Percentiles rank a stretch among this genome's conserved stretches.
Conservation (phyloP, 2,797 vertebrate genomes). For the Artibeus jamaicensis region DNA sequence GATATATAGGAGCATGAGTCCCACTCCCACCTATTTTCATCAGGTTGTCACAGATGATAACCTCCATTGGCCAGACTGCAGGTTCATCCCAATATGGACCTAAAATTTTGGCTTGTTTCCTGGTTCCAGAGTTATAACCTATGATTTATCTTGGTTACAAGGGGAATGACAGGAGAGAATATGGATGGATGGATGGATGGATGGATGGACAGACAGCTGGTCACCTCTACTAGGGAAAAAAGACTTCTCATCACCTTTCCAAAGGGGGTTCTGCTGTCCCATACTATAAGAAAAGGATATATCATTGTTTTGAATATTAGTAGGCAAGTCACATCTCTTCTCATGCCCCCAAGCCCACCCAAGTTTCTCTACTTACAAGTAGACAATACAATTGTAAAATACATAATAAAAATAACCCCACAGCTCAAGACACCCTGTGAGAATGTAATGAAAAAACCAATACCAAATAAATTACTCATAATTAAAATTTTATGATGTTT, state of each 20-base stretch:
- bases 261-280: not conserved
- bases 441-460: slow-evolving; percentile 37
- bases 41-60: not conserved
- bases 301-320: not conserved
- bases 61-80: not conserved
- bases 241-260: not conserved
- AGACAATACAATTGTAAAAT: not conserved
- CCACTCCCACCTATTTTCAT: not conserved
- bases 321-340: not conserved
- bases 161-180: not conserved
- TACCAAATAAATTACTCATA: slow-evolving; percentile 39
- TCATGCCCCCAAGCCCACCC: not conserved
- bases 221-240: not conserved
- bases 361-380: slow-evolving; percentile 1
- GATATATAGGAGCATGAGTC: not conserved
- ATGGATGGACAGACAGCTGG: not conserved
- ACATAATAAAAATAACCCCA: slow-evolving; percentile 10
- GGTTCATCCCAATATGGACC: not conserved
- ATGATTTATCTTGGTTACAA: not conserved
- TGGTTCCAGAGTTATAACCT: not conserved
- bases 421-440: slow-evolving; percentile 4
- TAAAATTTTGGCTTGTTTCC: not conserved
- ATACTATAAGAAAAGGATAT: not conserved
- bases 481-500: slow-evolving; percentile 31
- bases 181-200: not conserved